Evolutionary conservation across 2,888 invertebrate genomes (phyloP).

Genomic region (Acrobeloides nanus): DNA sequence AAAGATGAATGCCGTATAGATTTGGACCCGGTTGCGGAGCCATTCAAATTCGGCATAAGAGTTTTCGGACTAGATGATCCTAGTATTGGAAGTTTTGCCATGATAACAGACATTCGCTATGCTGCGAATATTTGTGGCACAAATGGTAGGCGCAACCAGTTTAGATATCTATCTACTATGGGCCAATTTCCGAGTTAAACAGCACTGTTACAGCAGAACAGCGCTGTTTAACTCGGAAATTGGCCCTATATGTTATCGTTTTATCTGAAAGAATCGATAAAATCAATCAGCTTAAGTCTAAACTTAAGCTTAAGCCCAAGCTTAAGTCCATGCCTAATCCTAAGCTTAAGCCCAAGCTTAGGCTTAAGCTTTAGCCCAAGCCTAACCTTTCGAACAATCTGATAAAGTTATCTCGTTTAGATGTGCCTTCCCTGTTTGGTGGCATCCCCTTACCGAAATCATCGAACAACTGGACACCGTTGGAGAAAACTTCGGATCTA

Average conservation of each 20-base stretch:
- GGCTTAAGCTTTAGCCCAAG: too few species aligned
- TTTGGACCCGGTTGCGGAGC: conserved; percentile 40
- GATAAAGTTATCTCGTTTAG: conserved; percentile 11
- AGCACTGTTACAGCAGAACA: too few species aligned
- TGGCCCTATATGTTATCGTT: too few species aligned
- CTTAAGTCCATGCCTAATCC: too few species aligned
- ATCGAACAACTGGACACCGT: conserved; percentile 15
- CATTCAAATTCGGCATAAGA: conserved; percentile 45
- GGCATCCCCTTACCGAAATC: conserved; percentile 22
- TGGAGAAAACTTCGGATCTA: conserved; percentile 30
- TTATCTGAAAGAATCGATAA: too few species aligned
- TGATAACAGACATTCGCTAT: conserved; percentile 42
- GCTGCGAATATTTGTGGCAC: conserved; percentile 36
- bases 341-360: too few species aligned
- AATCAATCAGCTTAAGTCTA: too few species aligned
- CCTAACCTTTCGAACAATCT: too few species aligned
- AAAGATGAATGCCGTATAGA: conserved; percentile 24
- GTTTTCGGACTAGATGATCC: conserved; percentile 35
- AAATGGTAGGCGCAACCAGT: conserved; percentile 27
- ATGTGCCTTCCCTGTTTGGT: conserved; percentile 23
- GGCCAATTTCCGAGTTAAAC: too few species aligned
- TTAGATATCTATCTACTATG: too few species aligned
- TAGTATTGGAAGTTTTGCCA: conserved; percentile 37
- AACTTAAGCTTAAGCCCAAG: too few species aligned
- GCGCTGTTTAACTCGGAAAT: too few species aligned